phyloP scores from a whole-genome alignment of 2,797 vertebrate species.

The Enteromius trimaculatus region DNA sequence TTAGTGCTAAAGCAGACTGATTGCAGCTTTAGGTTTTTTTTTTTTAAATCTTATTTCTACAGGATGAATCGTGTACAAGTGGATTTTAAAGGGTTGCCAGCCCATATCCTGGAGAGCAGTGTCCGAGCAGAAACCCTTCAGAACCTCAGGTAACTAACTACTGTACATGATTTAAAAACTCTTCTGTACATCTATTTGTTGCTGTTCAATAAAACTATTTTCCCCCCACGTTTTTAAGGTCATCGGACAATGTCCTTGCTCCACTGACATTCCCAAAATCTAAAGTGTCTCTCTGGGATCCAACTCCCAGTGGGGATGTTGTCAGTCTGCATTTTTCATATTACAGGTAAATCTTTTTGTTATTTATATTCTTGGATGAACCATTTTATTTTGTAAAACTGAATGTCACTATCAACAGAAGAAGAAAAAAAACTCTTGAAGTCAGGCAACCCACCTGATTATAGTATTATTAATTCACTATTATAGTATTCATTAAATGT shows the following conservation, averaged over 20 bases:
- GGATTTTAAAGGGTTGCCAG: constrained; percentile 69
- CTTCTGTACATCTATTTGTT: not conserved
- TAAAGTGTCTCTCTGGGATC: constrained; percentile 88
- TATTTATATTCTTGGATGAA: not conserved
- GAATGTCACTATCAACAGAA: not conserved
- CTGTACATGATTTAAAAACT: not conserved
- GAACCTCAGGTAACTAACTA: constrained; percentile 47
- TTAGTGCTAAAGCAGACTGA: not conserved
- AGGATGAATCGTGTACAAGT: constrained; percentile 65
- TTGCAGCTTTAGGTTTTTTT: not conserved
- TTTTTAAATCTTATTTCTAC: not conserved
- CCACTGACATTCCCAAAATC: constrained; percentile 88
- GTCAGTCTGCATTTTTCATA: constrained; percentile 80
- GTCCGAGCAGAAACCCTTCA: constrained; percentile 61
- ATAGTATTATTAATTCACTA: not conserved
- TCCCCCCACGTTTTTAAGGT: not conserved
- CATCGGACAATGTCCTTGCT: constrained; percentile 58
- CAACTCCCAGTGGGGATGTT: constrained; percentile 79
- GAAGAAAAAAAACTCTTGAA: not conserved
- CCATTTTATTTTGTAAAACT: not conserved
- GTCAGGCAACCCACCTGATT: not conserved
- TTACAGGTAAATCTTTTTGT: constrained; percentile 79
- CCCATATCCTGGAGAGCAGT: constrained; percentile 63
- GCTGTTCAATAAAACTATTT: not conserved
- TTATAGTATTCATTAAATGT: not conserved